Conservation (phyloP, 1,140 invertebrate genomes). For the Bombus superbus region DNA sequence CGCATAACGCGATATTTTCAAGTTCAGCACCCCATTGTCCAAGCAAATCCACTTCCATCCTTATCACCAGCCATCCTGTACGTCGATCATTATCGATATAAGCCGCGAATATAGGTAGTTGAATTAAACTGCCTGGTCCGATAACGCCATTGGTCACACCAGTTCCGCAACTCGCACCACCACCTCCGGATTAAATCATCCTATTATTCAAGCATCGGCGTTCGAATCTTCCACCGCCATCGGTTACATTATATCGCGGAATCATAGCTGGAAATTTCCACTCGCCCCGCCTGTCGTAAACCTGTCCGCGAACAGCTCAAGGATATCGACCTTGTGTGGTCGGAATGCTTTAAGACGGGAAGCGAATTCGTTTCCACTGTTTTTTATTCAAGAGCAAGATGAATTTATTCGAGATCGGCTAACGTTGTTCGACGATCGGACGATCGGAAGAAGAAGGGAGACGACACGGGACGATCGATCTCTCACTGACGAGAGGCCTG, state of each 20-base stretch:
- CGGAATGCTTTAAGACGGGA: too few relatives aligned
- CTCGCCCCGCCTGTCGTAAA: constrained; percentile 14
- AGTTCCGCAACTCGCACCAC: constrained; percentile 50
- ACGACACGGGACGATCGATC: too few relatives aligned
- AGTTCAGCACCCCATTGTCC: background rate
- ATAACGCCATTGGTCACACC: constrained; percentile 59
- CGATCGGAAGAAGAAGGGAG: too few relatives aligned
- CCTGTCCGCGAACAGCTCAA: background rate
- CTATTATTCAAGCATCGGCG: constrained; percentile 52
- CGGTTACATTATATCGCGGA: constrained; percentile 53
- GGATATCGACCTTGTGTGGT: background rate
- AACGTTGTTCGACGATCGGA: too few relatives aligned
- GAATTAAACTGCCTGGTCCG: constrained; percentile 44
- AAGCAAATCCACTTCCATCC: background rate
- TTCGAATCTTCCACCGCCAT: constrained; percentile 29
- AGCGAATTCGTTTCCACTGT: background rate
- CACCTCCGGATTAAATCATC: constrained; percentile 64
- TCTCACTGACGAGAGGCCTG: too few relatives aligned
- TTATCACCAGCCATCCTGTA: background rate
- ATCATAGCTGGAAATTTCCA: constrained; percentile 49
- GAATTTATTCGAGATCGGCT: too few relatives aligned
- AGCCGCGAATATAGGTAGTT: constrained; percentile 19
- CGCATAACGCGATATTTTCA: too few relatives aligned
- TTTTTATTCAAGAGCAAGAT: background rate
- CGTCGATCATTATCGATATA: constrained; percentile 30